Percentiles rank a stretch among this genome's conserved stretches.
Evolutionary conservation across 2,113 vertebrate species (phyloP).

Genomic region (Prunella himalayana): DNA sequence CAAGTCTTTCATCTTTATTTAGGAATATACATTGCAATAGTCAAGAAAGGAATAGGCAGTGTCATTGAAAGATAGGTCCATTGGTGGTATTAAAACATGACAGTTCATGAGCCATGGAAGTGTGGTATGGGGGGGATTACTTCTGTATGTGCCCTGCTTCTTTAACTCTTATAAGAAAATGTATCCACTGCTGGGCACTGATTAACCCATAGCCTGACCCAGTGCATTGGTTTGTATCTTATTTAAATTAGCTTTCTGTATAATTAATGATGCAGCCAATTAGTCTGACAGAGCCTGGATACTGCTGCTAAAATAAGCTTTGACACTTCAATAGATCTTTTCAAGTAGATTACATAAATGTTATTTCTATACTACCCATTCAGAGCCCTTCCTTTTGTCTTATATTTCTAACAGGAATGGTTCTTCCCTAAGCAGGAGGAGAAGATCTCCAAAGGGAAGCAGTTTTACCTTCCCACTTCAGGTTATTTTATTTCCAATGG

Average conservation of each 20-base stretch:
- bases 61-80: not conserved
- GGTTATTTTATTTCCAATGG: not conserved
- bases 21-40: not conserved
- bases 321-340: not conserved
- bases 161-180: not conserved
- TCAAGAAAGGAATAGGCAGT: not conserved
- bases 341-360: not conserved
- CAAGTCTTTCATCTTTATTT: not conserved
- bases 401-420: not conserved
- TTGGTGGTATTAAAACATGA: not conserved
- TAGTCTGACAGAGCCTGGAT: not conserved
- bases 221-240: not conserved
- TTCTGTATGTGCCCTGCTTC: not conserved
- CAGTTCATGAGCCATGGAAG: not conserved
- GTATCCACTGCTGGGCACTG: not conserved
- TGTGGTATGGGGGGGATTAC: fast-evolving
- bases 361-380: not conserved
- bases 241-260: constrained; percentile 39
- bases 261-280: constrained; percentile 34
- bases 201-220: not conserved
- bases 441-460: not conserved
- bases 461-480: not conserved
- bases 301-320: not conserved
- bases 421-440: not conserved
- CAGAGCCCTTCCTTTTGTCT: not conserved